Conservation (phyloP, 2,797 vertebrate species). For the Acomys russatus region DNA sequence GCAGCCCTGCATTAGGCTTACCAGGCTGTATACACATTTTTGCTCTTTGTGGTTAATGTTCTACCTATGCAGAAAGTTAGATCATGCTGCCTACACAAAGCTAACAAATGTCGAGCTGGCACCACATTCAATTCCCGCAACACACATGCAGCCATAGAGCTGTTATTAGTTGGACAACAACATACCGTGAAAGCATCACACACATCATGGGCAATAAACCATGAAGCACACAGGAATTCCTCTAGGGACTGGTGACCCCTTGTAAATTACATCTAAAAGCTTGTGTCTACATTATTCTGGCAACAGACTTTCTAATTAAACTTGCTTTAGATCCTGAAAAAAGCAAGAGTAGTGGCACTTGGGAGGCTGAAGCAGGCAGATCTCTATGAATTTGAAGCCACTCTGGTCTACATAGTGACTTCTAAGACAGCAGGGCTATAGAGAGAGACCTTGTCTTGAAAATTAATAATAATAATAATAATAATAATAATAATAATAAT, state of each 20-base stretch:
- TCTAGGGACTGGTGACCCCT: background rate
- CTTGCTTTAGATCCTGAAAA: background rate
- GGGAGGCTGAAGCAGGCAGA: background rate
- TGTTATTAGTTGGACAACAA: conserved; percentile 1
- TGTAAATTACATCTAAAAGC: conserved; percentile 1
- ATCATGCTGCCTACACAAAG: background rate
- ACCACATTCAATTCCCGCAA: conserved; percentile 34
- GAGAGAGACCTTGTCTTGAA: background rate
- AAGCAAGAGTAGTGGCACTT: background rate
- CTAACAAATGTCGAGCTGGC: conserved; percentile 7
- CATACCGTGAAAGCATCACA: background rate
- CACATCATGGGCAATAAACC: background rate
- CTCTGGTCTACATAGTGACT: background rate
- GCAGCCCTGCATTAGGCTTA: background rate
- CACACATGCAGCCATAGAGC: background rate
- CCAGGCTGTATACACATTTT: background rate
- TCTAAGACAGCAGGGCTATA: background rate
- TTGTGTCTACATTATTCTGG: background rate
- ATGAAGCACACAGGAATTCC: background rate
- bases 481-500: no score
- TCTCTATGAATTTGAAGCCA: background rate
- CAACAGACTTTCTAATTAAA: conserved; percentile 45
- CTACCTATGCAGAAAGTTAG: conserved; percentile 32
- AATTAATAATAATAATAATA: no score
- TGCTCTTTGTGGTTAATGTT: conserved; percentile 33